Evolutionary conservation across 2,113 vertebrate species (phyloP).

Genomic region (Spermophilus dauricus): DNA sequence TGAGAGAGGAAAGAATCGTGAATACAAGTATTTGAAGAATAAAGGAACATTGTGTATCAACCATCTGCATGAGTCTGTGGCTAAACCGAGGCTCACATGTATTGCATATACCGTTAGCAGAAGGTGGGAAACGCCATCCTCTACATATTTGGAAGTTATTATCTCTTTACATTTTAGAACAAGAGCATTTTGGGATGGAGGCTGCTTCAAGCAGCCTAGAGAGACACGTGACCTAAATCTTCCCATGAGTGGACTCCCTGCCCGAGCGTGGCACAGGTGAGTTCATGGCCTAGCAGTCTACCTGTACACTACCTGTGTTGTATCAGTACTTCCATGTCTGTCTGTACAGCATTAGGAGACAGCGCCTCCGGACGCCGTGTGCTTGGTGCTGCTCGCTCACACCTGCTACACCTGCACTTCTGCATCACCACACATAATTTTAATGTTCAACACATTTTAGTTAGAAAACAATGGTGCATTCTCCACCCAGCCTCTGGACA

Average conservation of each 20-base stretch:
- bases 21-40: background rate
- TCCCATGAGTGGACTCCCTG: background rate
- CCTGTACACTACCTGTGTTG: too few species aligned
- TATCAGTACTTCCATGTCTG: too few species aligned
- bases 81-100: background rate
- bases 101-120: background rate
- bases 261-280: accelerated
- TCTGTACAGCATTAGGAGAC: too few species aligned
- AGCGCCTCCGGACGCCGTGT: accelerated
- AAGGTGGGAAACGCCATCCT: background rate
- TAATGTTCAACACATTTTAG: background rate
- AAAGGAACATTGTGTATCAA: background rate
- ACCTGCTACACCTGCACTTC: background rate
- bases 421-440: background rate
- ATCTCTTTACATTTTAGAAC: background rate
- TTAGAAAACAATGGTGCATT: background rate
- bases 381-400: too few species aligned
- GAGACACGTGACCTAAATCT: too few species aligned
- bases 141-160: background rate
- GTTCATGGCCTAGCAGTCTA: background rate
- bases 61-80: background rate
- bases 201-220: background rate
- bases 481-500: background rate
- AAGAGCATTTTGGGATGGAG: background rate
- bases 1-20: background rate